Evolutionary conservation across 1,140 invertebrate species (phyloP), one percentile per base, ranked within the genome.

Genomic region (Drosophila pachea): DNA sequence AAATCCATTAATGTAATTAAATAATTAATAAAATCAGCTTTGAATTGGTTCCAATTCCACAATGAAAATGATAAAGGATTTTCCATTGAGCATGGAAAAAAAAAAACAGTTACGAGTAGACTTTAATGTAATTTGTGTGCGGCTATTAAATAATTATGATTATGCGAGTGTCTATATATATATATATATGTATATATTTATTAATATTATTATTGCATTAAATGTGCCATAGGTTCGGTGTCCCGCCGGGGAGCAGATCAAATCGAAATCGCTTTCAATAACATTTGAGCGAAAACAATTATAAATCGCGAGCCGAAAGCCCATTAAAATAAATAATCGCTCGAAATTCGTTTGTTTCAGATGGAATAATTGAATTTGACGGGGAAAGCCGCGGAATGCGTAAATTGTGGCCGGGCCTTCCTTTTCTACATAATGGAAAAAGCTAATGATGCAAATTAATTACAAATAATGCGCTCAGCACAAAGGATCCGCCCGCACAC

Each of bases 391-490:
- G 43, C 79, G 79, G 76, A 69, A 78, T 69, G 68, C 75, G 68
- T 43, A 83, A 83, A 83, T 83, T 84, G 69, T 38, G 16, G 31
- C 47, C 32, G 38, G 40, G 40, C 7, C 22, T 22, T 22, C 22
- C 45, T 69, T 72, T 49, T 32, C 14, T 40, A 50, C 31, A 7
- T 29, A 35, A 50, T 66, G 47, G 32, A 66, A 74, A 66, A 63
- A 62, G 79, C 79, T 84, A 84, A 84, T 84, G 74, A 62, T 62
- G 79, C 76, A 84, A 84, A 84, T 84, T 84, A 84, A 84, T 79
- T 84, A 79, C 79, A 84, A 83, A 84, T 84, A 63, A 84, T 62
- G 61, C 63, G 50, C 22, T 22, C 12, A 43, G 5, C 70, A 67
- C 76, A 69, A 64, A 63, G 55, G 49, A 62, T 7, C 35, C 32